A percentile compares a stretch with the other conserved stretches of the same genome.
These are phyloP conservation scores for Lysandra coridon DNA, from an alignment of 2,888 invertebrate genomes.

Conservation along the genomic window DNA sequence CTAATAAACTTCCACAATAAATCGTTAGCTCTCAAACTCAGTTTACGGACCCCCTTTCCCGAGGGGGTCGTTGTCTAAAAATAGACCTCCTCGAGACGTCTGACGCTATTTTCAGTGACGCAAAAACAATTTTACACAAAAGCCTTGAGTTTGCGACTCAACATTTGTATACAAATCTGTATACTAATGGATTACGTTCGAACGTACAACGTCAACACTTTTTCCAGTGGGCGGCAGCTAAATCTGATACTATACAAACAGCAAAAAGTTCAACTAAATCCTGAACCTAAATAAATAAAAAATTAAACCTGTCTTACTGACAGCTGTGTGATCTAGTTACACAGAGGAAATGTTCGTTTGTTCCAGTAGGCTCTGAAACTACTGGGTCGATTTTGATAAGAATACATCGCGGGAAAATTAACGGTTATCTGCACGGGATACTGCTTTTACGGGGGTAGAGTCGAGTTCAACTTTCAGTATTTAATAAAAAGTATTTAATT, in stretches of 20 bases:
- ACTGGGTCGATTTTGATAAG: no score
- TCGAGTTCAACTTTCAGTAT: no score
- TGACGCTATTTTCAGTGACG: conserved; percentile 1
- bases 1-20: neutral
- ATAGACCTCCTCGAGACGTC: conserved; percentile 10
- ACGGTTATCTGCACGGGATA: no score
- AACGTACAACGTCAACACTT: neutral
- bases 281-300: neutral
- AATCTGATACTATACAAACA: neutral
- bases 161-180: neutral
- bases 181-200: neutral
- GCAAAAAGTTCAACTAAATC: neutral
- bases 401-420: no score
- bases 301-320: neutral
- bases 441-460: no score
- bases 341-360: no score
- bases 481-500: no score
- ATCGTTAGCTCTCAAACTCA: neutral
- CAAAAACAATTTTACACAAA: neutral
- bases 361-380: no score
- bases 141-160: neutral
- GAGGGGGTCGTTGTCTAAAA: neutral
- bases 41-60: neutral
- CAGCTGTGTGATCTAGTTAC: neutral
- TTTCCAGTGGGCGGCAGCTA: neutral